Evolutionary conservation across 2,888 invertebrate species (phyloP).

Genomic region (Eilema depressum): DNA sequence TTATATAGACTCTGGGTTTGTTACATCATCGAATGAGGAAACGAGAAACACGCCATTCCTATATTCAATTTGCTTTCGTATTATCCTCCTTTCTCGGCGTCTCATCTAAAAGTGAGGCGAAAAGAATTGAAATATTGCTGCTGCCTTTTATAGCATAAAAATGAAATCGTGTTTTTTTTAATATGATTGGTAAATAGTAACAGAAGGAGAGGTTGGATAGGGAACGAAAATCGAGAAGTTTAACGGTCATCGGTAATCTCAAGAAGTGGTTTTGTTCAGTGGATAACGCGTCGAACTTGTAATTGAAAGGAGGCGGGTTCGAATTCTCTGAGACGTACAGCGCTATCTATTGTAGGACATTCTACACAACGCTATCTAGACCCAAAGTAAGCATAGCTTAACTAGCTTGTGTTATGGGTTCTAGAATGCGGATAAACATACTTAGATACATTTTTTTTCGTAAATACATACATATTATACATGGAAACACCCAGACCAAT

Average conservation of each 20-base stretch:
- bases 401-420: no score
- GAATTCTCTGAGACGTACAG: no score
- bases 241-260: no score
- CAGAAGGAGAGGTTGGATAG: neutral
- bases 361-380: no score
- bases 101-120: conserved; percentile 4
- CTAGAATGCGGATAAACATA: no score
- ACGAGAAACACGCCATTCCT: neutral
- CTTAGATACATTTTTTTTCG: no score
- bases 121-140: neutral
- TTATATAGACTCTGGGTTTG: conserved; percentile 4
- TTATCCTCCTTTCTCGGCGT: neutral
- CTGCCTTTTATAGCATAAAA: neutral
- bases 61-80: conserved; percentile 6
- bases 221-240: neutral
- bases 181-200: neutral
- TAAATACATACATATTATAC: no score
- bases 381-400: no score
- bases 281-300: neutral
- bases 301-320: neutral
- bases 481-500: no score
- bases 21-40: conserved; percentile 3
- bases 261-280: neutral
- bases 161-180: neutral
- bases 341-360: no score